Evolutionary conservation across 2,888 invertebrate genomes (phyloP), one percentile per base, ranked within the genome.

Genomic region (Drosophila paracracens): DNA sequence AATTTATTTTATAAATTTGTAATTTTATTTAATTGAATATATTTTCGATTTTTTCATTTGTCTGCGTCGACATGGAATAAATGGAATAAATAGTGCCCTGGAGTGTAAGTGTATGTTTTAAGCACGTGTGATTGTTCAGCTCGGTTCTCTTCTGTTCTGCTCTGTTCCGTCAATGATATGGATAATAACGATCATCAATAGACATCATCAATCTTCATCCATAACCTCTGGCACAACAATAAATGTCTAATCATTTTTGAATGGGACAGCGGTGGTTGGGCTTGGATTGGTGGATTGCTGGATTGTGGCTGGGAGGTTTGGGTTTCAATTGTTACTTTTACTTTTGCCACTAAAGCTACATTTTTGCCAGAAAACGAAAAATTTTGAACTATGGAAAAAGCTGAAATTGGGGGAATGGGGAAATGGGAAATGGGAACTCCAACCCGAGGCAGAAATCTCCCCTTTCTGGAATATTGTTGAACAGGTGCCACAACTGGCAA

Each of bases 191-290:
- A 88, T 88, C 74, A 86, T 83, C 73, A 76, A 79, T 78, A 61
- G 69, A 52, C 71, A 43, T 60, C 75, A 86, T 86, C 87, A 86
- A 87, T 87, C 86, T 88, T 87, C 89, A 86, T 86, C 89, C 79
- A 82, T 88, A 82, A 85, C 59, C 56, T 59, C 52, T 40, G 51
- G 40, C 38, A 38, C 40, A 54, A 76, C 70, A 81, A 84, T 76
- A 73, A 73, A 69, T 70, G 74, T 71, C 74, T 61, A 84, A 84
- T 76, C 76, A 70, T 71, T 78, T 46, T 48, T 56, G 51, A 43
- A 76, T 76, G 53, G 61, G 64, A 59, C 46, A 67, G 43, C 31
- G 4, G 50, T 40, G 40, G 27, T 6, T 18, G 33, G 25, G 46
- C 16, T 16, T 8, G 25, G 46, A 46, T 46, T 13, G 46, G 13